A percentile compares a stretch with the other conserved stretches of the same genome.
Evolutionary conservation across 2,113 vertebrate species (phyloP).

Genomic region (Egretta garzetta): DNA sequence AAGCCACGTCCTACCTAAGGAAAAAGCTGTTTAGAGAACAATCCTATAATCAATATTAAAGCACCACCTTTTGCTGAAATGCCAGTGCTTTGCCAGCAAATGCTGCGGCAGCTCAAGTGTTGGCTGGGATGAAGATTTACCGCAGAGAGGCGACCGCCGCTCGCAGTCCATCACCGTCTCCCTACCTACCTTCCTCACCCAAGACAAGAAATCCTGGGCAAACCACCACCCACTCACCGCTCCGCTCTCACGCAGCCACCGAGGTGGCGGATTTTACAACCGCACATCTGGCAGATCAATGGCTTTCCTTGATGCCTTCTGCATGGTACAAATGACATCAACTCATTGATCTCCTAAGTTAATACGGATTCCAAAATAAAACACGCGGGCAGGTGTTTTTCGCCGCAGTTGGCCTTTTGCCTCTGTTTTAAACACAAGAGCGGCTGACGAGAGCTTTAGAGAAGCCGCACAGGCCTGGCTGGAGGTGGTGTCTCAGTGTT

Average conservation of each 20-base stretch:
- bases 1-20: neutral
- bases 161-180: neutral
- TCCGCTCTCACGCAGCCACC: neutral
- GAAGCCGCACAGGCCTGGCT: neutral
- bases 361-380: constrained; percentile 20
- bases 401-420: neutral
- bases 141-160: neutral
- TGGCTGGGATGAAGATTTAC: neutral
- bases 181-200: neutral
- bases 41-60: neutral
- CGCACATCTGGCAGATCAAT: constrained; percentile 52
- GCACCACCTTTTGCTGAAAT: neutral
- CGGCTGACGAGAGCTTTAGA: neutral
- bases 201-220: neutral
- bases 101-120: neutral
- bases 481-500: neutral
- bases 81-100: neutral
- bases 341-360: constrained; percentile 63
- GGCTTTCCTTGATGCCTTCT: constrained; percentile 23
- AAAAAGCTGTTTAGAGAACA: neutral
- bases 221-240: neutral
- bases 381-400: constrained; percentile 1
- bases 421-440: neutral
- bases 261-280: constrained; percentile 14
- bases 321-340: constrained; percentile 35